phyloP scores from a whole-genome alignment of 37 sponge, comb jelly and placozoan species.

The Ephydatia muelleri region DNA sequence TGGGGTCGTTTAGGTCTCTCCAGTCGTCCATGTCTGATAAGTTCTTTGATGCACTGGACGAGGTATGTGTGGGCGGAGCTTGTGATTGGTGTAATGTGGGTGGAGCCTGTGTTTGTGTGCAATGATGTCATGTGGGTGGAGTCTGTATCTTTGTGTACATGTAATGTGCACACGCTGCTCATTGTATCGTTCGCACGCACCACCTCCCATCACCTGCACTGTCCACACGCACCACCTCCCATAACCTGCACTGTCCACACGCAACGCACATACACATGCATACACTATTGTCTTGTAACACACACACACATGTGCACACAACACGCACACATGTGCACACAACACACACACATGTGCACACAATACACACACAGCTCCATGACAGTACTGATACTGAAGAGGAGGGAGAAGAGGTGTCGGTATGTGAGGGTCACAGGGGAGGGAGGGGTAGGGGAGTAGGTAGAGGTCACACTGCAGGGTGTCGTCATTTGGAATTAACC shows the following conservation, averaged over 20 bases:
- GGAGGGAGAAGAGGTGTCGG: background rate
- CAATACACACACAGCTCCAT: conserved; percentile 20
- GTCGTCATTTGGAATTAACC: background rate
- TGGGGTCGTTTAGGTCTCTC: conserved; percentile 72
- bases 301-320: background rate
- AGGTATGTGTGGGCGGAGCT: conserved; percentile 36
- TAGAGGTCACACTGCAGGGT: background rate
- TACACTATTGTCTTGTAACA: background rate
- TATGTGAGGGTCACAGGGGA: background rate
- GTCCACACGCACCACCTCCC: too few species aligned
- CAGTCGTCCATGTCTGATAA: conserved; percentile 60
- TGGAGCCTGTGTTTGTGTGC: background rate
- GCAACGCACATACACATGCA: too few species aligned
- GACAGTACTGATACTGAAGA: conserved; percentile 16
- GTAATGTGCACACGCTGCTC: background rate
- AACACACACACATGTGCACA: conserved; percentile 20
- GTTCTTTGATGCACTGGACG: conserved; percentile 80
- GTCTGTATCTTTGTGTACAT: background rate
- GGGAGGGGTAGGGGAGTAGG: background rate
- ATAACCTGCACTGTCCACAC: too few species aligned
- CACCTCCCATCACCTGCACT: too few species aligned
- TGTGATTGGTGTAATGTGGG: too few species aligned
- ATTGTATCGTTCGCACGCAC: too few species aligned
- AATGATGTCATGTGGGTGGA: background rate
- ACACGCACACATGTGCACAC: background rate